Conservation (phyloP, 2,113 vertebrate species). For the Myotis lucifugus region DNA sequence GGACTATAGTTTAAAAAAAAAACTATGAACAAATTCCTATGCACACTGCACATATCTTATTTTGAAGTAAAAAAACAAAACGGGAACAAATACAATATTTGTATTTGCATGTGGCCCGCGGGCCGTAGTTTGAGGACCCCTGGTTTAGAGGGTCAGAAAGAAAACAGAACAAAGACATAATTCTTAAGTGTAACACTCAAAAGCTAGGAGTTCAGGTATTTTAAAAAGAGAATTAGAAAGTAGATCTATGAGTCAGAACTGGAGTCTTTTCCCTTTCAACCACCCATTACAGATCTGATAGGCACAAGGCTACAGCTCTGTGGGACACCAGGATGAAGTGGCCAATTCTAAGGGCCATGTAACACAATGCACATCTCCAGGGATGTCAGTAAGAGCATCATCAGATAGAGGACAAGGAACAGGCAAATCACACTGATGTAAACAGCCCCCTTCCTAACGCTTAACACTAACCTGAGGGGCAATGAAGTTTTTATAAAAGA, state of each 20-base stretch:
- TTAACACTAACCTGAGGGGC: neutral
- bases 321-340: neutral
- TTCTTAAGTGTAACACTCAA: neutral
- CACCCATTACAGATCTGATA: no score
- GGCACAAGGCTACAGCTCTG: neutral
- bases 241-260: neutral
- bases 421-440: neutral
- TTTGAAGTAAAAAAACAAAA: no score
- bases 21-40: no score
- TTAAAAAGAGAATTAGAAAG: neutral
- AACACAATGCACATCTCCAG: neutral
- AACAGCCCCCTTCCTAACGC: neutral
- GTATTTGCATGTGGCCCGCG: no score
- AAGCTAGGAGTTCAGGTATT: neutral
- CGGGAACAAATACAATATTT: no score
- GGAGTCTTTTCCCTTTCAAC: neutral
- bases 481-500: neutral
- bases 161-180: neutral
- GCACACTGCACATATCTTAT: no score
- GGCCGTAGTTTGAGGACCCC: no score
- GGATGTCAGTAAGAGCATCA: neutral
- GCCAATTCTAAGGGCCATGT: neutral
- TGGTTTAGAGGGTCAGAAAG: neutral
- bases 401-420: neutral
- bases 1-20: no score